Evolutionary conservation across 1,140 invertebrate genomes (phyloP).

Genomic region (Andricus grossulariae): DNA sequence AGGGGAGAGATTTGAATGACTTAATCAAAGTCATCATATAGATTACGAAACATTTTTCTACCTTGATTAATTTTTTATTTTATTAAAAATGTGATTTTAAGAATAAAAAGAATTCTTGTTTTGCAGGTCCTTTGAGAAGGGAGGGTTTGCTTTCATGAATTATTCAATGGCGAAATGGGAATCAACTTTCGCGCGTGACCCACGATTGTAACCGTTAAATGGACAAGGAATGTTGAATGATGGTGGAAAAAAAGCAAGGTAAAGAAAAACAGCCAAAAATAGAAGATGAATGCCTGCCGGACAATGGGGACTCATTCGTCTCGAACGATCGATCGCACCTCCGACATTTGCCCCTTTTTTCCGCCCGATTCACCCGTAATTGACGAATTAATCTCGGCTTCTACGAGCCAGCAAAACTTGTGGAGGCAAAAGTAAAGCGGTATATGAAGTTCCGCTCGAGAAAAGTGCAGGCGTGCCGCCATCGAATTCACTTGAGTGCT

Average conservation of each 20-base stretch:
- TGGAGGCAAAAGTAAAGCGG: not conserved
- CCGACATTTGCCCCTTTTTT: slow-evolving; percentile 23
- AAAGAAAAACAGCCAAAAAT: slow-evolving; percentile 1
- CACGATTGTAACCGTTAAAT: not conserved
- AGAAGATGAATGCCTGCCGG: slow-evolving; percentile 9
- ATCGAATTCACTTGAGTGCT: not conserved
- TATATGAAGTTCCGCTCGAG: not conserved
- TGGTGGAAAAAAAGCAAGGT: not conserved
- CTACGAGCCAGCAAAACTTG: slow-evolving; percentile 32
- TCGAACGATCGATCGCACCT: slow-evolving; percentile 35
- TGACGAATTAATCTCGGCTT: slow-evolving; percentile 36
- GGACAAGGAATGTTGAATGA: slow-evolving; percentile 4
- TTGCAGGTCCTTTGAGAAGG: no score
- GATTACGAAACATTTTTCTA: no score
- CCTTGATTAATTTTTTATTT: no score
- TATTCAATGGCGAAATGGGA: no score
- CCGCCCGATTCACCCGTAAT: slow-evolving; percentile 36
- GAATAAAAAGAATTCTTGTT: no score
- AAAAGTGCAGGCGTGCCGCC: not conserved
- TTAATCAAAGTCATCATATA: no score
- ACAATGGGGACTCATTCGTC: slow-evolving; percentile 37
- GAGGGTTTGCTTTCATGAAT: no score
- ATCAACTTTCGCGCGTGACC: no score
- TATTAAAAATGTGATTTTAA: no score
- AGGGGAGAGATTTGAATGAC: no score